Evolutionary conservation across 2,797 vertebrate genomes (phyloP), one percentile per base, ranked within the genome.

Genomic region (Erithacus rubecula): DNA sequence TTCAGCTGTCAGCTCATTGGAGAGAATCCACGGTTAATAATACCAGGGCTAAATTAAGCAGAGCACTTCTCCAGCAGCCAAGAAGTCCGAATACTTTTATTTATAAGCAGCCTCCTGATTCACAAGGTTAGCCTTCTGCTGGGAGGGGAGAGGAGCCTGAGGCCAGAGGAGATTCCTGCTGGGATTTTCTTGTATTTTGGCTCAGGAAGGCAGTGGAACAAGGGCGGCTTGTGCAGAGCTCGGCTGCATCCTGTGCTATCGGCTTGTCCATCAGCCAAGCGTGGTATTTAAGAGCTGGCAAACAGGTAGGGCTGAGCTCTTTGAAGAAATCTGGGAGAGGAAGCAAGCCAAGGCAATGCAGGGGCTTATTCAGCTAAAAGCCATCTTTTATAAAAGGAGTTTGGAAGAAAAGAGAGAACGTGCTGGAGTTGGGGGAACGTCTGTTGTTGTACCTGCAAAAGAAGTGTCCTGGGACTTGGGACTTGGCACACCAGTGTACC

Each of bases 251-350:
- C 90, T 21, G 30, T 2, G 1, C 83, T 96, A 93, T 96, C 95
- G 6, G 71, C 83, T 92, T 95, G 95, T 95, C 86, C 86, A 85
- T 95, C 93, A 44, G 95, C 94, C 95, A 96, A 68, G 23, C 5
- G 13, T 29, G 78, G 88, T 87, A 94, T 95, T 93, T 92, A 78
- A 74, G 43, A 94, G 94, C 86, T 96, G 95, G 96, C 96, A 96
- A 44, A 78, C 91, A 93, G 94, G 94, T 94, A 93, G 78, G 10
- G 1, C 80, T 8, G 63, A 82, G 9, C 95, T 46, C 94, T 94
- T 93, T 93, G 88, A 89, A 91, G 79, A 75, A 55, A 37, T 55
- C n/a, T 7, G n/a, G 4, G 58, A 44, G 76, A 72, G 82, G 88
- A 85, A 90, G 43, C 23, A 13, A 80, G 95, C 93, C 94, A 96